Evolutionary conservation across 1,140 invertebrate genomes (phyloP), one percentile per base, ranked within the genome.

Genomic region (Hormaphis cornu): DNA sequence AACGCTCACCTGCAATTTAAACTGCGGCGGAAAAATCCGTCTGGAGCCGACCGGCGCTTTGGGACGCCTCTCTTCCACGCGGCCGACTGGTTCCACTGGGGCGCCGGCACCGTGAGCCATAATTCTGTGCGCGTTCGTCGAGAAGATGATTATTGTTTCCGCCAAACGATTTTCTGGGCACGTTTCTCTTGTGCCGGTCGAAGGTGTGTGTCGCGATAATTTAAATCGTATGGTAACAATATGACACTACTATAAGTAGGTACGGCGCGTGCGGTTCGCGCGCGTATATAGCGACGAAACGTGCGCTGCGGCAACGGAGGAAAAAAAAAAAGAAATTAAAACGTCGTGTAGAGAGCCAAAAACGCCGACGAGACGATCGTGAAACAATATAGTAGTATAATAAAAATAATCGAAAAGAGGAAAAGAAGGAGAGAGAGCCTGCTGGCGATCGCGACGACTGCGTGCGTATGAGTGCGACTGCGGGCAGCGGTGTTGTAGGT

Each of bases 21-120:
- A 93, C 74, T 89, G 84, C 71, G 88, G 87, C 74, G 89, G 84
- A 74, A 91, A 93, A 75, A 91, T 91, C 28, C 90, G 83, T 52
- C 89, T 81, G 56, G 88, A 90, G 37, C 88, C 89, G 82, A 85
- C 82, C 16, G 69, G 40, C 26, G 61, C 61, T 48, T 66, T 66
- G 18, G 61, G 61, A 6, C 61, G 42, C 18, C 24, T 66, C 14
- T 66, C 61, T 48, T 50, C 61, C 42, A 81, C 82, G 72, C 82
- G 83, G 54, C 80, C 77, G 69, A 80, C 75, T 16, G 56, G 74
- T 75, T 73, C 77, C 71, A 66, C 74, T 53, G 73, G 77, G n/a
- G 54, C 20, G 14, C 54, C 81, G 71, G 81, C 75, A 69, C 82
- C 81, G 77, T 85, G 82, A 71, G 83, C 82, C 84, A 85, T 85